These are phyloP conservation scores for Mimachlamys varia DNA, from an alignment of 2,888 invertebrate genomes.

Conservation along the genomic window DNA sequence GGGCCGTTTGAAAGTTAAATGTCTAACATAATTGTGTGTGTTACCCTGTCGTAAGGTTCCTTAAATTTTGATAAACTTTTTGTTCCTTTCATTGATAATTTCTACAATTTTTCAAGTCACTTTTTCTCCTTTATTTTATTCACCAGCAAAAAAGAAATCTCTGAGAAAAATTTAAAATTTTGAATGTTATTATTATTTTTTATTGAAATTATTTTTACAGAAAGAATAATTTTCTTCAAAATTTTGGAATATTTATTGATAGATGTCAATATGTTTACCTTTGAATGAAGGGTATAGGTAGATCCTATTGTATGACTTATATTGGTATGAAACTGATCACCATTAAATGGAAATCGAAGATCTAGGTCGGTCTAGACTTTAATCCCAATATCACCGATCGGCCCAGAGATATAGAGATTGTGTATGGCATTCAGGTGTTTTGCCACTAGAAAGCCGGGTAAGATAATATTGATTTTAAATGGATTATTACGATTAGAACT, in stretches of 20 bases:
- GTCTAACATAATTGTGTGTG: background rate
- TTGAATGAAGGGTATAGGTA: background rate
- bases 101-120: too few species aligned
- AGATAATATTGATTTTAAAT: conserved; percentile 21
- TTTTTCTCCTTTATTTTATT: too few species aligned
- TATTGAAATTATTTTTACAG: too few species aligned
- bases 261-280: background rate
- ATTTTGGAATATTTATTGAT: background rate
- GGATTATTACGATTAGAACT: background rate
- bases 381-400: background rate
- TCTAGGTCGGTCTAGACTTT: background rate
- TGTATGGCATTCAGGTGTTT: background rate
- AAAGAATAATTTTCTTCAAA: background rate
- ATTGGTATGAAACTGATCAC: conserved; percentile 24
- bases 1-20: conserved; percentile 18
- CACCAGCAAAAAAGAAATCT: too few species aligned
- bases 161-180: too few species aligned
- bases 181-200: too few species aligned
- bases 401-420: background rate
- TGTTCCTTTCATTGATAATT: too few species aligned
- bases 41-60: background rate
- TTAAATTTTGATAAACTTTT: background rate
- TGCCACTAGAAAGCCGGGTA: background rate
- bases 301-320: background rate
- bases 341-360: conserved; percentile 22